Evolutionary conservation across 92 coral and sea anemone genomes (phyloP).

Genomic region (Blastomussa wellsi): DNA sequence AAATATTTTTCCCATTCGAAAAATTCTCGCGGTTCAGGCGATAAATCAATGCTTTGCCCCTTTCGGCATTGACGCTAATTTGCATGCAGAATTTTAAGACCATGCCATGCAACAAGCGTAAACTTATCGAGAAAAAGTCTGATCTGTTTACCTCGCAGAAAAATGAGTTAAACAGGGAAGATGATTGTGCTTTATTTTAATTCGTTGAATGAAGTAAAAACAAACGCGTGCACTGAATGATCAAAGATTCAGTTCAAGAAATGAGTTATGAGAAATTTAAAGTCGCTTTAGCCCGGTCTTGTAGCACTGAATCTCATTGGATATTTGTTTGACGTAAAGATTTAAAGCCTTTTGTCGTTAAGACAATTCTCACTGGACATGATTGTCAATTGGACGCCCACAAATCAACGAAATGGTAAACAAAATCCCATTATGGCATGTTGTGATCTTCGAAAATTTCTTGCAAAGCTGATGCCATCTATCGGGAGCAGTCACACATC

Average conservation of each 20-base stretch:
- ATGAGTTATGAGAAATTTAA: neutral
- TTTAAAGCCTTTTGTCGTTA: conserved; percentile 1
- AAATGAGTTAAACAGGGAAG: neutral
- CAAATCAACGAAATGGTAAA: neutral
- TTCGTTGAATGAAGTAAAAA: neutral
- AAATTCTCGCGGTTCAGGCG: neutral
- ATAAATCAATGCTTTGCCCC: neutral
- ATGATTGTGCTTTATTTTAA: neutral
- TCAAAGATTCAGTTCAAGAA: neutral
- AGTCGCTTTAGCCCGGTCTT: neutral
- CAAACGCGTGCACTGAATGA: neutral
- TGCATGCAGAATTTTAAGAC: conserved; percentile 29
- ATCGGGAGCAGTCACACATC: neutral
- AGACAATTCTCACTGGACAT: neutral
- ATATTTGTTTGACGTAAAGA: neutral
- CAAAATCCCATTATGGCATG: neutral
- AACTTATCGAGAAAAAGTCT: neutral
- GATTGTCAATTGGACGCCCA: neutral
- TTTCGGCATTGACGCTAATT: conserved; percentile 21
- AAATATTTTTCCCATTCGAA: neutral
- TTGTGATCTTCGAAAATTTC: neutral
- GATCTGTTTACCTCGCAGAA: neutral
- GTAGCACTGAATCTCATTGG: neutral
- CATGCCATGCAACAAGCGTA: neutral
- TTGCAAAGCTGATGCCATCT: neutral